Base-by-base conservation (phyloP, 2,113 vertebrate species). In the Neotoma lepida region DNA sequence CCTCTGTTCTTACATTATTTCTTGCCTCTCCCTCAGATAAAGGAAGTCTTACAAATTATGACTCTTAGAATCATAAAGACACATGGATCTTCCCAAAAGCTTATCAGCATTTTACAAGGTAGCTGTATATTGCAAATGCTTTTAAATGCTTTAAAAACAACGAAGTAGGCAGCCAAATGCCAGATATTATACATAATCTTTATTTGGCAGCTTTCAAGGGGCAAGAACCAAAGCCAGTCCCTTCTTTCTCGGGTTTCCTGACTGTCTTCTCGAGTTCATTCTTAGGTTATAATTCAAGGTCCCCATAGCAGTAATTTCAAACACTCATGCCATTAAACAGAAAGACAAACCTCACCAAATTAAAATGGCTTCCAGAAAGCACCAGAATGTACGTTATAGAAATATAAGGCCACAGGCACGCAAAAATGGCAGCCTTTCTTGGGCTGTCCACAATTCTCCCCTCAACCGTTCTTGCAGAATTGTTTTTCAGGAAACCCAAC, bases 21-120 rank as follows among this genome's bases (percentile, higher is more conserved):
- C 51, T 96, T 46, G 17, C 28, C 51, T 89, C n/a, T 87, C 80
- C n/a, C 39, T 96, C 70, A 93, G 68, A 94, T 87, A 93, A 93
- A 93, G 39, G 33, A 93, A 86, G 74, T 93, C 91, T 91, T 85
- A 71, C 54, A 96, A 96, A 91, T 93, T 56, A 84, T 51, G 76
- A 81, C 28, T 84, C 86, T 94, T 86, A 96, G 94, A 94, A 91
- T 74, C 76, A 97, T 82, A 93, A 85, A 96, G 95, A 66, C 94
- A 93, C 33, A 61, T 3, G 64, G 78, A 87, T 89, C 84, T 92
- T 90, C 70, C 78, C 9, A 89, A 91, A 82, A 88, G 87, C 90
- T 94, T 97, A 93, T 96, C 88, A 95, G 91, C 26, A 74, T 95
- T 96, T 93, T 91, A 73, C 91, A 96, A 94, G 89, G 80, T 88